Base-by-base conservation (phyloP, 37 sponge, comb jelly and placozoan genomes). In the Chondrosia reniformis region DNA sequence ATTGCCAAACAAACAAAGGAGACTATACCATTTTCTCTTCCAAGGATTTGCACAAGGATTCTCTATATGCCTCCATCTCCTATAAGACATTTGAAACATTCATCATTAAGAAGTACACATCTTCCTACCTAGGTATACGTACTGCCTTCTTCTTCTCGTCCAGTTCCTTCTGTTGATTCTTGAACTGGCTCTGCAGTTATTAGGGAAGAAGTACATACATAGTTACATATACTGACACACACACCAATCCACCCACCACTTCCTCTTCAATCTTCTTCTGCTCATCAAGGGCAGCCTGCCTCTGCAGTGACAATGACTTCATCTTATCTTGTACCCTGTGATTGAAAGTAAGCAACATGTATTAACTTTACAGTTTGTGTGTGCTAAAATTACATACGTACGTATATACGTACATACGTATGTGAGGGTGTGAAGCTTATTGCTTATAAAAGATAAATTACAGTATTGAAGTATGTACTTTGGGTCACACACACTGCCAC, bases 191-290 rank as follows among this genome's bases (percentile, higher is more conserved):
- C 52, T n/a, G n/a, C n/a, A n/a, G n/a, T n/a, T n/a, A n/a, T 49
- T 15, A 49, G 52, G 10, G 15, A 10, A 49, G 15, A 49, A 49
- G 15, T 49, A 49, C 52, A 49, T 49, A 49, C 52, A 49, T 49
- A 49, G 15, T 10, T 49, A 49, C 15, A 49, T 15, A 49, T 49
- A 15, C 15, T 19, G 52, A 49, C 15, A 15, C 52, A 49, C 52
- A 49, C 15, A 15, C 15, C 15, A 10, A 49, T 49, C 15, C 3
- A 19, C 75, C 58, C 46, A 81, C 82, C 45, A 41, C 80, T 44
- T 92, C 84, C 30, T 81, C 66, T 38, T 92, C 86, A 4, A 85
- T 41, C 46, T 73, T 79, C 62, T 71, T 59, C 61, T 84, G 81
- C 43, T 88, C 93, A 1, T 76, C 75, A 42, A 80, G 27, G 30